phyloP scores from a whole-genome alignment of 2,113 vertebrate species.

The Scomber japonicus region DNA sequence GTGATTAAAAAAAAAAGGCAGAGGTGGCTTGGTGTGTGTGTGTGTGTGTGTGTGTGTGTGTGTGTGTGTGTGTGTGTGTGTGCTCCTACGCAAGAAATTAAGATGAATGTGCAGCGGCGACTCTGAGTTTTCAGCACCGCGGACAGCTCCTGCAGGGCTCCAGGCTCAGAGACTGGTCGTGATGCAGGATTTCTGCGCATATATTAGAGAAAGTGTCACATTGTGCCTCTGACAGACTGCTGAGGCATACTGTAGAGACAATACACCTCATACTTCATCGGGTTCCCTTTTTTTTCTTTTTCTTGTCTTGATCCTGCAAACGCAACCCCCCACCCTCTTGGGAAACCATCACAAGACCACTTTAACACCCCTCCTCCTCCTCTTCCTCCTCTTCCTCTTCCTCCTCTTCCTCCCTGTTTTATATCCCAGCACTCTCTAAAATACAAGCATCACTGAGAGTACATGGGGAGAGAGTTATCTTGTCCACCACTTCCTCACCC shows the following conservation, averaged over 20 bases:
- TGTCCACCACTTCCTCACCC: not conserved
- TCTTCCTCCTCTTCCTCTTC: conserved; percentile 9
- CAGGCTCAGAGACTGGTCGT: not conserved
- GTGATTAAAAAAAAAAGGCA: not conserved
- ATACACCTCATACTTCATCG: not conserved
- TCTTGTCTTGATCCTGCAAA: conserved; percentile 7
- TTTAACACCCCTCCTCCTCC: conserved; percentile 24
- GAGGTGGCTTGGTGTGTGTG: not conserved
- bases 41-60: not conserved
- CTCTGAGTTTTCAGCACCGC: conserved; percentile 51
- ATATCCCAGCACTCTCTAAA: conserved; percentile 19
- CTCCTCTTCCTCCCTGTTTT: conserved; percentile 28
- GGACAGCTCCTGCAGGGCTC: conserved; percentile 49
- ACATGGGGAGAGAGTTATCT: conserved; percentile 14
- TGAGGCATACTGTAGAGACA: not conserved
- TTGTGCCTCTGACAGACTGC: not conserved
- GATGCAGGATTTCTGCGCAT: not conserved
- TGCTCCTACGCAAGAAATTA: not conserved
- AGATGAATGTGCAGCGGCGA: conserved; percentile 13
- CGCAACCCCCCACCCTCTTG: not conserved
- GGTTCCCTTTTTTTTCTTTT: not conserved
- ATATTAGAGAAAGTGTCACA: not conserved
- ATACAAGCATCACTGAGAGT: conserved; percentile 31
- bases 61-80: not conserved
- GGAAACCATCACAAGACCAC: conserved; percentile 62